Percentiles rank a stretch among this genome's conserved stretches.
Evolutionary conservation across 1,140 invertebrate genomes (phyloP).

Genomic region (Drosophila erecta): DNA sequence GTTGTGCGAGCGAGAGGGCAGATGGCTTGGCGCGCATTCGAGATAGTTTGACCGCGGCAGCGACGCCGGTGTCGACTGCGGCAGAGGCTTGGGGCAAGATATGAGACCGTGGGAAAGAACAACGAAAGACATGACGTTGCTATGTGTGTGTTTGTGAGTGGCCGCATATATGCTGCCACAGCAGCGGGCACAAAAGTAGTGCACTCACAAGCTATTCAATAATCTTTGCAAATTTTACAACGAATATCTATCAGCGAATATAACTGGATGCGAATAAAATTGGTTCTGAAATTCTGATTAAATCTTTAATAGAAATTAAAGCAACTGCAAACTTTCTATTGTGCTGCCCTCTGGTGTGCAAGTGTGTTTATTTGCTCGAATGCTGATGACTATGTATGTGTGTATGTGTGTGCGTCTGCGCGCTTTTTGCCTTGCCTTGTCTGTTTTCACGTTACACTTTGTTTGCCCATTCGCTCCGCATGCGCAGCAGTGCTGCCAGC

Average conservation of each 20-base stretch:
- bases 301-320: too few relatives aligned
- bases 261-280: too few relatives aligned
- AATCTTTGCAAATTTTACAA: neutral
- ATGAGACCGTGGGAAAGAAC: constrained; percentile 85
- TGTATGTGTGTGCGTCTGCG: constrained; percentile 29
- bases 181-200: neutral
- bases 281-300: too few relatives aligned
- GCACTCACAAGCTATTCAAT: constrained; percentile 7
- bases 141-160: constrained; percentile 33
- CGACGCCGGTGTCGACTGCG: neutral
- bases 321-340: neutral
- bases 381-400: constrained; percentile 3
- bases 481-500: constrained; percentile 54
- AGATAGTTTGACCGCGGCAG: constrained; percentile 64
- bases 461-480: constrained; percentile 81
- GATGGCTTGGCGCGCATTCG: constrained; percentile 71
- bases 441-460: constrained; percentile 77
- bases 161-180: constrained; percentile 28
- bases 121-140: constrained; percentile 82
- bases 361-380: constrained; percentile 7
- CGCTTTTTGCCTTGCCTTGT: constrained; percentile 58
- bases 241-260: too few relatives aligned
- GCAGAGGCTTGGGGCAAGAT: constrained; percentile 70
- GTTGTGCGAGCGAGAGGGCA: constrained; percentile 33
- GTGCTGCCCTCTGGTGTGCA: constrained; percentile 35